A percentile compares a stretch with the other conserved stretches of the same genome.
Evolutionary conservation across 1,140 invertebrate genomes (phyloP).

Genomic region (Lethocerus indicus): DNA sequence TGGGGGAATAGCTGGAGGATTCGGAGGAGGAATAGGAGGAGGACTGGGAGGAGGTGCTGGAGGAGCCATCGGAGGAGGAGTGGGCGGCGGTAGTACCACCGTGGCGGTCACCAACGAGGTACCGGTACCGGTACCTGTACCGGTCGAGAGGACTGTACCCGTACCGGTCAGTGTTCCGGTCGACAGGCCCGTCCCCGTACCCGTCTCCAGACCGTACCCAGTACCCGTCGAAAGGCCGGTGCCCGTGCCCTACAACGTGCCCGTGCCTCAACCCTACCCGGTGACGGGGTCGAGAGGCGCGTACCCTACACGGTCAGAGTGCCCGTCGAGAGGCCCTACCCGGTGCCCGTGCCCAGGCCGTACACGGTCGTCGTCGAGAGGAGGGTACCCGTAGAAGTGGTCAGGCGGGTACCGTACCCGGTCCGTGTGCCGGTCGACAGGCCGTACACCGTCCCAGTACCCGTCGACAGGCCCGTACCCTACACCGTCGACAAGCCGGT

Average conservation of each 20-base stretch:
- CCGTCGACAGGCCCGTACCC: conserved; percentile 5
- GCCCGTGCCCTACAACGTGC: conserved; percentile 3
- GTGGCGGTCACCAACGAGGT: not conserved
- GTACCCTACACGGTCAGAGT: conserved; percentile 5
- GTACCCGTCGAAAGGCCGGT: conserved; percentile 7
- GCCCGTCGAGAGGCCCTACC: conserved; percentile 5
- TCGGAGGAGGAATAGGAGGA: not conserved
- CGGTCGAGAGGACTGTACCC: conserved; percentile 3
- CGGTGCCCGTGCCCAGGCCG: conserved; percentile 5
- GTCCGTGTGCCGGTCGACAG: conserved; percentile 6
- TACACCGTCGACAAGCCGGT: conserved; percentile 1
- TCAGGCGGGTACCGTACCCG: conserved; percentile 6
- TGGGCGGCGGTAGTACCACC: not conserved
- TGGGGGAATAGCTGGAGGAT: not conserved
- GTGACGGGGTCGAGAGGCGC: conserved; percentile 6
- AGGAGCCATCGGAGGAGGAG: conserved; percentile 3
- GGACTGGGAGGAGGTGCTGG: not conserved
- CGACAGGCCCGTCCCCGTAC: conserved; percentile 3
- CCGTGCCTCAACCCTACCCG: conserved; percentile 8
- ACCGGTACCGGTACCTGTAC: conserved; percentile 6
- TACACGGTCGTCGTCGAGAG: conserved; percentile 5
- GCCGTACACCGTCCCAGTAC: conserved; percentile 7
- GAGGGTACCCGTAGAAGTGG: conserved; percentile 4
- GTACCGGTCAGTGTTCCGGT: conserved; percentile 8
- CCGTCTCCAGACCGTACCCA: conserved; percentile 9